phyloP scores from a whole-genome alignment of 1,140 invertebrate genomes.

The Nautilus pompilius region DNA sequence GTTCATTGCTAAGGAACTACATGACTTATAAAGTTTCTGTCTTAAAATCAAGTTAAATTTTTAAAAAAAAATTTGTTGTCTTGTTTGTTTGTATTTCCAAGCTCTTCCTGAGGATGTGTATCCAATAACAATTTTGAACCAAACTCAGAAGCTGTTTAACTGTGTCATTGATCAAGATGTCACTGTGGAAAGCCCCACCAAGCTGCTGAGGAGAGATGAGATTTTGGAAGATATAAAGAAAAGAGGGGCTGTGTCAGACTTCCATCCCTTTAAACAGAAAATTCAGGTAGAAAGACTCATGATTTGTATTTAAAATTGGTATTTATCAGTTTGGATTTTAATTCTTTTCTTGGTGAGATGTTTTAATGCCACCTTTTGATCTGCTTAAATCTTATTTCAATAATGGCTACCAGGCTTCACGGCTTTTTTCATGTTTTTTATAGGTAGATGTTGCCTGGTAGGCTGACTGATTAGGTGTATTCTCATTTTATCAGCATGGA shows the following conservation, averaged over 20 bases:
- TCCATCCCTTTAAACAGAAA: constrained; percentile 47
- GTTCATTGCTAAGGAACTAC: too few relatives aligned
- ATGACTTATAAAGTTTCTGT: too few relatives aligned
- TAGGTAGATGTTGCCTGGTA: too few relatives aligned
- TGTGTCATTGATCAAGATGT: constrained; percentile 48
- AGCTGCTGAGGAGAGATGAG: constrained; percentile 47
- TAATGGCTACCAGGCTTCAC: too few relatives aligned
- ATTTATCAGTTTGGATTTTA: background rate
- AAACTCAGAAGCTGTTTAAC: constrained; percentile 50
- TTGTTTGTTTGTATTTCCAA: constrained; percentile 13
- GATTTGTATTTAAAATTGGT: background rate
- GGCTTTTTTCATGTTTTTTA: too few relatives aligned
- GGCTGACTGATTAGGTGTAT: too few relatives aligned
- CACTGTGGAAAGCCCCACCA: constrained; percentile 47
- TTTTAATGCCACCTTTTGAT: background rate
- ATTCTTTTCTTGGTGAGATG: background rate
- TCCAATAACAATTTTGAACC: constrained; percentile 50
- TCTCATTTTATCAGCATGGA: too few relatives aligned
- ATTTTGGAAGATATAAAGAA: constrained; percentile 51
- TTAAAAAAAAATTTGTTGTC: too few relatives aligned
- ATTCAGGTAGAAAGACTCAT: too few relatives aligned
- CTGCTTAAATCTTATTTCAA: background rate
- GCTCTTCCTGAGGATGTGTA: constrained; percentile 44
- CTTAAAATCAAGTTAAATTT: too few relatives aligned
- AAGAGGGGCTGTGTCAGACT: constrained; percentile 51